Conservation (phyloP, 2,797 vertebrate species). For the Taeniopygia guttata region DNA sequence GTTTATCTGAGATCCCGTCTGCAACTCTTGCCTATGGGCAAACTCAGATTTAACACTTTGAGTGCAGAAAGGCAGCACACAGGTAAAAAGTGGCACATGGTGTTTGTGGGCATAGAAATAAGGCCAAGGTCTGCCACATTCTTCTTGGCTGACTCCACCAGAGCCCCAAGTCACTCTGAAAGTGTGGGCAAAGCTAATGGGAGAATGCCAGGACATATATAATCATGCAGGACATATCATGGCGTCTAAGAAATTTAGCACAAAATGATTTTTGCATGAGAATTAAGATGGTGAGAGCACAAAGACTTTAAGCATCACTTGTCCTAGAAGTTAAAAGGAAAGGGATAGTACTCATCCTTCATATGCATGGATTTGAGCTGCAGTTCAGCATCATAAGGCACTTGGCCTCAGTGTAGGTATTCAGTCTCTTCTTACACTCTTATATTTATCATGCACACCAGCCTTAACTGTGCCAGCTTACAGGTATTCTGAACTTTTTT, state of each 20-base stretch:
- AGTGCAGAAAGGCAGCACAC: background rate
- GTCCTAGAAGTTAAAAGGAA: background rate
- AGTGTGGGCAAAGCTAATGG: background rate
- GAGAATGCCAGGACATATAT: background rate
- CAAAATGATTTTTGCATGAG: background rate
- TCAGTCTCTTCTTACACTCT: background rate
- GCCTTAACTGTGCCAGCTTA: background rate
- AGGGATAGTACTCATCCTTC: background rate
- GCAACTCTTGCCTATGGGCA: background rate
- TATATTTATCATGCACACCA: background rate
- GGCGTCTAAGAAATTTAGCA: background rate
- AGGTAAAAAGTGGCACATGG: background rate
- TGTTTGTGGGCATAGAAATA: background rate
- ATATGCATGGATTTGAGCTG: background rate
- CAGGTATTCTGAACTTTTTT: background rate
- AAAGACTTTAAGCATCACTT: background rate
- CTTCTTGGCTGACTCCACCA: background rate
- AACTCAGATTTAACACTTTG: background rate
- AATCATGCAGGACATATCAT: background rate
- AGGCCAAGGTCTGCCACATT: background rate
- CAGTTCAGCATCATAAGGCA: background rate
- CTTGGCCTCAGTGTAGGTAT: background rate
- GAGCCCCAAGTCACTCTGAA: rapidly evolving
- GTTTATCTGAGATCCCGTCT: background rate
- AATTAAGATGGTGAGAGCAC: background rate